These are phyloP conservation scores for Spizella passerina DNA, from an alignment of 2,797 vertebrate species.

Conservation along the genomic window DNA sequence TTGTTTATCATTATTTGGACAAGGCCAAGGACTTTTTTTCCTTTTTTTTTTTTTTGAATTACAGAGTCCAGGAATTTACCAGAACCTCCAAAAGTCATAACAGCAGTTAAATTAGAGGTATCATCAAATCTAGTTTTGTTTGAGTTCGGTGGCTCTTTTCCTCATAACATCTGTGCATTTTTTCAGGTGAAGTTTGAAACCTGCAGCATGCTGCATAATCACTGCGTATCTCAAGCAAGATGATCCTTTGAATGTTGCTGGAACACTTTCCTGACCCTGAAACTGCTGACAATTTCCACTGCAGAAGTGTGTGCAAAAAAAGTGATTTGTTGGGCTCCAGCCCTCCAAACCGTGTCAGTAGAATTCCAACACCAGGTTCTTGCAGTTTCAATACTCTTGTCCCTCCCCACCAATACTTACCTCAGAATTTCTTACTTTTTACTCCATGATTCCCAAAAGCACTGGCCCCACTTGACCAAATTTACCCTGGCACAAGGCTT, in stretches of 20 bases:
- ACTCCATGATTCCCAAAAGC: neutral
- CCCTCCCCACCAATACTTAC: fast-evolving
- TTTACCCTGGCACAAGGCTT: neutral
- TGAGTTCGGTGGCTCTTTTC: neutral
- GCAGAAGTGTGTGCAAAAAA: neutral
- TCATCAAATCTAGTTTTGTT: neutral
- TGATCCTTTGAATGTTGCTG: neutral
- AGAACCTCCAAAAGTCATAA: neutral
- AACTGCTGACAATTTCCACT: neutral
- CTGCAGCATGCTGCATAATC: neutral
- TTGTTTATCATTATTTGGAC: neutral
- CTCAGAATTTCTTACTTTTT: neutral
- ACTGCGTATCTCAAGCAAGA: neutral
- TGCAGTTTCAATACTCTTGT: neutral
- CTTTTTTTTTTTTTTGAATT: neutral
- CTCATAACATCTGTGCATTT: neutral
- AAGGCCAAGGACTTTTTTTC: neutral
- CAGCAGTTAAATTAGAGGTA: neutral
- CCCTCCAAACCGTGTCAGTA: neutral
- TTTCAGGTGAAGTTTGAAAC: neutral
- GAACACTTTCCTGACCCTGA: neutral
- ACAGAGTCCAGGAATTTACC: neutral
- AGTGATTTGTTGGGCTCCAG: neutral
- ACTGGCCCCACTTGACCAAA: neutral
- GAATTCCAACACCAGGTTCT: neutral